Evolutionary conservation across 2,113 vertebrate genomes (phyloP), one percentile per base, ranked within the genome.

Genomic region (Atherinomorus stipes): DNA sequence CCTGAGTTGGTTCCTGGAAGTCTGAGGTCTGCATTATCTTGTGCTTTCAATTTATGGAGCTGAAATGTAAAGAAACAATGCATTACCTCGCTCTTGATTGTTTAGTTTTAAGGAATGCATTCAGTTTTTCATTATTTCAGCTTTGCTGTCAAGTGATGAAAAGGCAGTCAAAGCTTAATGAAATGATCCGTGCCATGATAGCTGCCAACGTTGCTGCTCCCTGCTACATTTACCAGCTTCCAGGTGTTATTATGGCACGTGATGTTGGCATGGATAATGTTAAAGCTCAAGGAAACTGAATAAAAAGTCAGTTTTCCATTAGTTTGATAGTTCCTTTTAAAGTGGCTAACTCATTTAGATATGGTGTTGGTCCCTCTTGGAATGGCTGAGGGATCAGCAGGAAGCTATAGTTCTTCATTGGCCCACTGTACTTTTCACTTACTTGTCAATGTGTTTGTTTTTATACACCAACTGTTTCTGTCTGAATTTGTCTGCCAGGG

Each of bases 401-500:
- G 8, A 18, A 38, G 74, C 72, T 12, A 12, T 37, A 47, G 25
- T 64, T 1, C 19, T 12, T 7, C 40, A 8, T 9, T 11, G 2
- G 13, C 56, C 38, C 26, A 31, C 16, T 45, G n/a, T 51, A 54
- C 26, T 18, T n/a, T n/a, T 45, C 50, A 11, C 22, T 34, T 8
- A 57, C 23, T 15, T 11, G 13, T 59, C 34, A 16, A 19, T 56
- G 0, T 26, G n/a, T 52, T n/a, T 7, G 3, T 34, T 54, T 45
- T 78, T 10, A 7, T 31, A 15, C 19, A 47, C 53, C 21, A 6
- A 50, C 9, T 3, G 31, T 74, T 6, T 40, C n/a, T 72, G 31
- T 64, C 54, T 72, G 28, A 64, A 16, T 75, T 71, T 75, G 28
- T 62, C 4, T 64, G 21, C 68, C 81, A 97, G 96, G 96, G 96